Evolutionary conservation across 2,797 vertebrate genomes (phyloP), one percentile per base, ranked within the genome.

Genomic region (Sternotherus odoratus): DNA sequence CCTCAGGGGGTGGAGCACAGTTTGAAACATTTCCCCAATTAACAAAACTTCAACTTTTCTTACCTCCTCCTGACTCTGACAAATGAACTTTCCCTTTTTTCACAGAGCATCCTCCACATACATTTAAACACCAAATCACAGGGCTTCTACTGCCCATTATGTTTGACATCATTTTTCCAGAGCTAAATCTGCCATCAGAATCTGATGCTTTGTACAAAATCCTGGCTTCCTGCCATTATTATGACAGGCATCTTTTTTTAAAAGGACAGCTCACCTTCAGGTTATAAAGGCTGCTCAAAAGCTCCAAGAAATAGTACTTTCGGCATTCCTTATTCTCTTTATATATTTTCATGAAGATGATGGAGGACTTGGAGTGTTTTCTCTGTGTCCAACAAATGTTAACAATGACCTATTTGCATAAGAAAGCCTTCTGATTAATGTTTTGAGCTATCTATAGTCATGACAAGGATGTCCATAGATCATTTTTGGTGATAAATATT

Each of bases 401-500:
- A 85, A 86, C 93, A 91, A 82, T 94, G 63, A 21, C 13, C 79
- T 94, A 95, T 90, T 96, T 97, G 94, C 97, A 93, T 95, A 97
- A 88, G 72, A 97, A 96, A 96, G 83, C 83, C 86, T 96, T 87
- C 66, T 96, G 89, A 97, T 87, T 97, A 94, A 93, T 94, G 91
- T 97, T 96, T 96, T 91, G 82, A 90, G 89, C 89, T 88, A 88
- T 94, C 88, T 80, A 86, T 82, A 94, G 86, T 78, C 77, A 92
- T 90, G 91, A 96, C 93, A 94, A 90, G 86, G 69, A 94, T 94
- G 82, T 93, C 75, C 87, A 92, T 82, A 95, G 84, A 95, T 94
- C 66, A 93, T 92, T 91, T 89, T 23, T n/a, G 86, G 95, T 96
- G 96, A 95, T 90, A 97, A 97, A 95, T 84, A 89, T 94, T 96